These are phyloP conservation scores for Rhagophthalmus giganteus DNA, from an alignment of 2,888 invertebrate genomes.

Conservation along the genomic window DNA sequence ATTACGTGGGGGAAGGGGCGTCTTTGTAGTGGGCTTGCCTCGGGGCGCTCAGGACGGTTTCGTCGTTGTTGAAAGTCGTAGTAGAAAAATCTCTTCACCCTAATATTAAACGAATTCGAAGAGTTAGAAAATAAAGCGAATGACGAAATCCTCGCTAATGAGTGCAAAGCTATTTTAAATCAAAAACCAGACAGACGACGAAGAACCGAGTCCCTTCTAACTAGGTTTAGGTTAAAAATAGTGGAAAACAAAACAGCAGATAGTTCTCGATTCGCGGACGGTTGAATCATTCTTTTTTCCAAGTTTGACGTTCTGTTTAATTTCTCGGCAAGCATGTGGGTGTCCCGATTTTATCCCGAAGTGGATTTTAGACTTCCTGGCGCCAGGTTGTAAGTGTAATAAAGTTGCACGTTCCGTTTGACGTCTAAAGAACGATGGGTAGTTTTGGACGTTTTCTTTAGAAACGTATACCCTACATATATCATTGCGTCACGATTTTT, in stretches of 20 bases:
- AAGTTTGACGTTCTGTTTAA: conserved; percentile 4
- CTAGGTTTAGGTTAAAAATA: conserved; percentile 16
- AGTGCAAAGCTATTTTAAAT: background rate
- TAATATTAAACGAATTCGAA: too few relatives aligned
- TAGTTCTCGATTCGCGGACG: too few relatives aligned
- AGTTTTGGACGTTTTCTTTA: background rate
- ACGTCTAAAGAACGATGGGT: background rate
- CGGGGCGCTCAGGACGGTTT: too few relatives aligned
- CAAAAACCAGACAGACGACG: too few relatives aligned
- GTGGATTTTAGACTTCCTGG: conserved; percentile 19
- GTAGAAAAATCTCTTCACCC: too few relatives aligned
- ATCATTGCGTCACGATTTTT: background rate
- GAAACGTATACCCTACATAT: background rate
- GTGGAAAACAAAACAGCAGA: conserved; percentile 7
- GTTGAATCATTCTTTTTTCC: background rate
- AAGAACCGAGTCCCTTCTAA: background rate
- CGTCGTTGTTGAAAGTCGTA: too few relatives aligned
- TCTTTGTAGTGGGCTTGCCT: too few relatives aligned
- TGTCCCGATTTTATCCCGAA: conserved; percentile 13
- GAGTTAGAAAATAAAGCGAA: too few relatives aligned
- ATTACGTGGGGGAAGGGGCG: too few relatives aligned
- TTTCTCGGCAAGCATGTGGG: conserved; percentile 6
- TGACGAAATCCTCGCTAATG: background rate
- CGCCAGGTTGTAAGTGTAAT: conserved; percentile 15
- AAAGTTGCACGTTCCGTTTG: background rate